These are phyloP conservation scores for Sphyrna mokarran DNA, from an alignment of 2,113 vertebrate genomes.

Conservation along the genomic window DNA sequence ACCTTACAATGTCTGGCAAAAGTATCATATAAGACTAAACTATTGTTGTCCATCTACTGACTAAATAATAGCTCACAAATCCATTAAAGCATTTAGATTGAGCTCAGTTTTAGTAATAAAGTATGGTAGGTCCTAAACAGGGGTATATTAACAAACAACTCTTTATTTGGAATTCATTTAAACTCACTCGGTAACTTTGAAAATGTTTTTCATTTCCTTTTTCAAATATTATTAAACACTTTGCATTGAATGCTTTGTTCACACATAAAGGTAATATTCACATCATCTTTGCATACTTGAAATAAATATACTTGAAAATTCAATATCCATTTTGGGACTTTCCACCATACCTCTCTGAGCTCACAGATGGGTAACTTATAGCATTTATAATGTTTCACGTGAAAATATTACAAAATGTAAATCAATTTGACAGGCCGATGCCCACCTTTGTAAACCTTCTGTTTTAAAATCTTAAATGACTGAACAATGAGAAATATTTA, in stretches of 20 bases:
- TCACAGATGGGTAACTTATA: not conserved
- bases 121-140: not conserved
- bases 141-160: not conserved
- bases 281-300: not conserved
- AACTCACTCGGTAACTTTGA: not conserved
- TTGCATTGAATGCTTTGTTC: not conserved
- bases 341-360: not conserved
- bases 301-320: constrained; percentile 5
- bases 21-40: not conserved
- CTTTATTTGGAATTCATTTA: not conserved
- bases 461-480: not conserved
- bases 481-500: not conserved
- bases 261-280: not conserved
- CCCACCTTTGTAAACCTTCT: not conserved
- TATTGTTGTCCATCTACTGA: not conserved
- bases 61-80: not conserved
- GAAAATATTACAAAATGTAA: not conserved
- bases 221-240: not conserved
- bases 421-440: not conserved
- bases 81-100: not conserved
- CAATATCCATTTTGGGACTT: not conserved
- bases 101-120: not conserved
- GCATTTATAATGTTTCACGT: not conserved
- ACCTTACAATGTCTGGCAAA: not conserved
- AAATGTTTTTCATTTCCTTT: constrained; percentile 2